phyloP scores from a whole-genome alignment of 2,888 invertebrate genomes.

The Oegoconia quadripuncta region DNA sequence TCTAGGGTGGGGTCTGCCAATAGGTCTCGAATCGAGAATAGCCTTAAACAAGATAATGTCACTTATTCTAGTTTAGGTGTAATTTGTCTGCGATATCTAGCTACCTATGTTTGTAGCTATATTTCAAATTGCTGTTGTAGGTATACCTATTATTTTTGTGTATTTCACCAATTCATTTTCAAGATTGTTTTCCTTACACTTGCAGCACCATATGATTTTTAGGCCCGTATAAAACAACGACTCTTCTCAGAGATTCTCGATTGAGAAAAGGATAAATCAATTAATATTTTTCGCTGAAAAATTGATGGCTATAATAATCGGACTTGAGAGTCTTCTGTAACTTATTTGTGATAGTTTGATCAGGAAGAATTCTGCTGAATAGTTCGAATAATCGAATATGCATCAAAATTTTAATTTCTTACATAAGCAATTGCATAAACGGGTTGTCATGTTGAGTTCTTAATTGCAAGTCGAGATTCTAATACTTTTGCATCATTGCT shows the following conservation, averaged over 20 bases:
- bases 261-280: too few species aligned
- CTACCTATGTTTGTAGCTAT: background rate
- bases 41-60: conserved; percentile 29
- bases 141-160: too few species aligned
- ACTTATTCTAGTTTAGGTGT: background rate
- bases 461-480: conserved; percentile 5
- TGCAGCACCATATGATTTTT: too few species aligned
- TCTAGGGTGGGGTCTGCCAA: conserved; percentile 58
- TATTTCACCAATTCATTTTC: too few species aligned
- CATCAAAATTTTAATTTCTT: background rate
- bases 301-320: too few species aligned
- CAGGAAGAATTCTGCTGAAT: background rate
- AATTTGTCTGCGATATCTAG: background rate
- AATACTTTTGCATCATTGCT: conserved; percentile 35
- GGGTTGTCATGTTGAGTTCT: conserved; percentile 1
- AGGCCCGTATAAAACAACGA: too few species aligned
- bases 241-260: too few species aligned
- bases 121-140: background rate
- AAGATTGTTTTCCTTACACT: too few species aligned
- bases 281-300: too few species aligned
- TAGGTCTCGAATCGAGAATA: conserved; percentile 48
- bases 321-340: too few species aligned
- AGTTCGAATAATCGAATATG: background rate
- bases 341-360: too few species aligned
- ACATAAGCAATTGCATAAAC: conserved; percentile 2